Evolutionary conservation across 2,888 invertebrate species (phyloP).

Genomic region (Caenorhabditis imperialis): DNA sequence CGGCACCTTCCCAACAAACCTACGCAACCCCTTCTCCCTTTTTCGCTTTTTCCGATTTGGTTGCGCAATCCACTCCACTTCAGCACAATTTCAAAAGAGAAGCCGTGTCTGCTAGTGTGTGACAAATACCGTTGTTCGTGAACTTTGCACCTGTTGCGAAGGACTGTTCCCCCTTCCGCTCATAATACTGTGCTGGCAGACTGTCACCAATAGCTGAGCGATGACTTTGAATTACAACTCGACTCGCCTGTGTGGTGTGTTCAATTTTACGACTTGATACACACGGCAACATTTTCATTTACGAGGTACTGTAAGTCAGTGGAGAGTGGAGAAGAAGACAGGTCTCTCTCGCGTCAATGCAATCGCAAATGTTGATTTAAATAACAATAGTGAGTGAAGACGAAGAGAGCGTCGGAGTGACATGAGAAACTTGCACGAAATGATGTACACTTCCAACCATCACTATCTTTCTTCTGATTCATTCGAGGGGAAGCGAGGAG

Average conservation of each 20-base stretch:
- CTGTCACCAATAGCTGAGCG: background rate
- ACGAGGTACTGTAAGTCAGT: slow-evolving; percentile 53
- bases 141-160: slow-evolving; percentile 39
- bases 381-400: slow-evolving; percentile 47
- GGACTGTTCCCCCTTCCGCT: slow-evolving; percentile 8
- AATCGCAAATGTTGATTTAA: slow-evolving; percentile 46
- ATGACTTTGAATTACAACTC: slow-evolving; percentile 52
- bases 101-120: slow-evolving; percentile 10
- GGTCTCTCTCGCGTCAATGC: slow-evolving; percentile 36
- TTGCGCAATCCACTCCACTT: slow-evolving; percentile 45
- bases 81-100: slow-evolving; percentile 19
- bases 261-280: slow-evolving; percentile 54
- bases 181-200: slow-evolving; percentile 29
- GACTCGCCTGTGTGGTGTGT: slow-evolving; percentile 26
- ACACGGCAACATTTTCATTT: slow-evolving; percentile 53
- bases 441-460: slow-evolving; percentile 35
- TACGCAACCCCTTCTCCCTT: slow-evolving; percentile 19
- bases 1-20: slow-evolving; percentile 3
- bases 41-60: slow-evolving; percentile 11
- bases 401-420: slow-evolving; percentile 32
- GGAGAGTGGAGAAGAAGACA: slow-evolving; percentile 16
- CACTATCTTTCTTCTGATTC: slow-evolving; percentile 32
- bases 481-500: slow-evolving; percentile 35
- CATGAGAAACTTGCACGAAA: slow-evolving; percentile 51
- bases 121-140: slow-evolving; percentile 28